Evolutionary conservation across 2,113 vertebrate species (phyloP), one percentile per base, ranked within the genome.

Genomic region (Procapra przewalskii): DNA sequence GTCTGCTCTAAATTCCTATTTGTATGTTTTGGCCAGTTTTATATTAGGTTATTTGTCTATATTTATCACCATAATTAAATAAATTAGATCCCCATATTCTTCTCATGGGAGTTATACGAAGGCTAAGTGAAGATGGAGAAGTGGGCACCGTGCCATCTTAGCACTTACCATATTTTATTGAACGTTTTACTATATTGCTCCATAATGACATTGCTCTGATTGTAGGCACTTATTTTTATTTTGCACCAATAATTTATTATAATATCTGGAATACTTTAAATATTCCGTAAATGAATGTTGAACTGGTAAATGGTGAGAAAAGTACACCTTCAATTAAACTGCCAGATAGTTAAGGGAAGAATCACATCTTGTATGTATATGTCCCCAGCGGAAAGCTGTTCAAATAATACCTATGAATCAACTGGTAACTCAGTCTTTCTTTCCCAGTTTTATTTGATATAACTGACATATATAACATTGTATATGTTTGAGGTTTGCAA

Each of bases 1-100:
- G 7, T 52, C 4, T 64, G 10, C 16, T 90, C 13, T 45, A 87
- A 89, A 89, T 62, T n/a, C 7, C 29, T 67, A 54, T 59, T 81
- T 89, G 87, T 43, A 88, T 75, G 25, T 21, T 80, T 83, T 62
- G 31, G 7, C 2, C 10, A 71, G 3, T 84, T 94, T 92, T 77
- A 54, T 23, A 25, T 77, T 81, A 67, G 21, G 23, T 29, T 96
- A 80, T 94, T 96, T 91, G 50, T 54, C 67, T 75, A n/a, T 90
- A 89, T 93, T 93, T 97, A 92, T 95, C 88, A 86, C 15, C 7
- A 80, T 54, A 48, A 95, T 84, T 96, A 93, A 96, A 88, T 88
- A 83, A 55, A 84, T 90, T 82, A 91, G 94, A 89, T 50, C 52
- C 0, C 43, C 71, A 40, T n/a, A 43, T 29, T 64, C 54, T 81